Evolutionary conservation across 2,113 vertebrate species (phyloP), one percentile per base, ranked within the genome.

Genomic region (Clarias gariepinus): DNA sequence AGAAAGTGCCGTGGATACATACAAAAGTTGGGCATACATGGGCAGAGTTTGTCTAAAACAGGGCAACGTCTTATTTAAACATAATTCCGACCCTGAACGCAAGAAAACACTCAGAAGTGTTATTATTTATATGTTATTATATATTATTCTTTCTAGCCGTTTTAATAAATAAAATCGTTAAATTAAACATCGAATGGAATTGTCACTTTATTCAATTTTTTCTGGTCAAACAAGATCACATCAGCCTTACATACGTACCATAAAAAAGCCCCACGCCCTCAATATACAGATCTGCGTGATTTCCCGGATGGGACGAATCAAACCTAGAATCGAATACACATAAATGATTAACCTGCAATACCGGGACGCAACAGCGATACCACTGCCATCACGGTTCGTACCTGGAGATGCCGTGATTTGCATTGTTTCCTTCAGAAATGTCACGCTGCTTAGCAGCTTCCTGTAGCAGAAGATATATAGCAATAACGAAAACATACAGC

Each of bases 241-340:
- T 1, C 41, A 76, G 4, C 41, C 11, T 21, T 60, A 5, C 4
- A 9, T 36, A 68, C 74, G 60, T 30, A 82, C 64, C 61, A 47
- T 74, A 2, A 87, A 66, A 90, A 58, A 94, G 90, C 53, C 91
- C 91, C 28, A 91, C 79, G 64, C 93, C 93, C 90, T 94, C 90
- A 5, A 95, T 86, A 58, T 88, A 92, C 86, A 94, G 88, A 25
- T 93, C 90, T 60, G 92, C 83, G 1, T 84, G 90, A 63, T 61
- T 86, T 53, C 64, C 60, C 7, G 8, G 28, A 52, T 76, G 28
- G 6, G 33, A 21, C 83, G 92, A 86, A 18, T 91, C 89, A 89
- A 91, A 92, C 90, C 93, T 94, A 88, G 84, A 15, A 71, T 88
- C 87, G 82, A 83, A 77, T 21, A 2, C 13, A 23, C 30, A 23